Evolutionary conservation across 2,113 vertebrate genomes (phyloP).

Genomic region (Felis chaus): DNA sequence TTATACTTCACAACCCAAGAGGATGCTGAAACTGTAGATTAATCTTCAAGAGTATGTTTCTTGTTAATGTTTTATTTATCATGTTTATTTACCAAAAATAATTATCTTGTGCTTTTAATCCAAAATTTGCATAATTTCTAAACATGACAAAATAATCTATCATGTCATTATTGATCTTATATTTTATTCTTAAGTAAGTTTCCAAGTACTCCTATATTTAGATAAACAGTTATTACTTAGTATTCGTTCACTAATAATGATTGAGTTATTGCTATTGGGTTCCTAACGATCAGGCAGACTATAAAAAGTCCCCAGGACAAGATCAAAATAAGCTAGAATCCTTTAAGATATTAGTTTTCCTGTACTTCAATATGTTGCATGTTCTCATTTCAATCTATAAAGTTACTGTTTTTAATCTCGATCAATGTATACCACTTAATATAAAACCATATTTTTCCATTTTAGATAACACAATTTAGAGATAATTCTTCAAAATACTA

Average conservation of each 20-base stretch:
- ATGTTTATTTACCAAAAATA: neutral
- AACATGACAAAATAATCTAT: neutral
- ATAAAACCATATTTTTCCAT: neutral
- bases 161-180: neutral
- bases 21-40: neutral
- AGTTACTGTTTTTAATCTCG: neutral
- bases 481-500: neutral
- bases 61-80: neutral
- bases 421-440: neutral
- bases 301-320: neutral
- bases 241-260: neutral
- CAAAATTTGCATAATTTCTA: neutral
- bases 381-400: neutral
- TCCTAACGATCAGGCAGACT: neutral
- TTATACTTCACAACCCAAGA: neutral
- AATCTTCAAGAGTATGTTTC: neutral
- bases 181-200: constrained; percentile 26
- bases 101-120: neutral
- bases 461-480: neutral
- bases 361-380: neutral
- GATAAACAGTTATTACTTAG: neutral
- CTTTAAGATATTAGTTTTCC: neutral
- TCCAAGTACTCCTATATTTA: neutral
- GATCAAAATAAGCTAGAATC: neutral
- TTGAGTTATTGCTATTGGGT: neutral